A percentile compares a stretch with the other conserved stretches of the same genome.
phyloP scores from a whole-genome alignment of 2,888 invertebrate genomes.

The Iselma pallidipennis region DNA sequence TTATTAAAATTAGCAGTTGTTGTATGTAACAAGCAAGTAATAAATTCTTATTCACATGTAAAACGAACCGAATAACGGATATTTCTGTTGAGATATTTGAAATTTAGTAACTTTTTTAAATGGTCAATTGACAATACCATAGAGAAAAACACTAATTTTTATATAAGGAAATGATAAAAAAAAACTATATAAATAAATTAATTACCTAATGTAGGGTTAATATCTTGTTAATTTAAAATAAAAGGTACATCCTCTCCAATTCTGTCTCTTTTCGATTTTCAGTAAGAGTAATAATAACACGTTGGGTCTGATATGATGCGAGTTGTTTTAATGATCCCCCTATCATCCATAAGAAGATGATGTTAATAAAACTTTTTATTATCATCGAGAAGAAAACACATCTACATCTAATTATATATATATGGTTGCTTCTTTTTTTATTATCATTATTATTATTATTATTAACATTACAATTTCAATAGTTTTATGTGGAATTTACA shows the following conservation, averaged over 20 bases:
- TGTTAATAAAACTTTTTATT: slow-evolving; percentile 24
- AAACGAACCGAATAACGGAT: too few relatives aligned
- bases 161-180: too few relatives aligned
- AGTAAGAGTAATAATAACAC: neutral
- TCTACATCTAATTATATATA: slow-evolving; percentile 23
- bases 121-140: too few relatives aligned
- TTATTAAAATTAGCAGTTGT: neutral
- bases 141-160: too few relatives aligned
- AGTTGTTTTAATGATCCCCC: slow-evolving; percentile 5
- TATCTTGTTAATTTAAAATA: too few relatives aligned
- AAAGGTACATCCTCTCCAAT: too few relatives aligned
- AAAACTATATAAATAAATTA: too few relatives aligned
- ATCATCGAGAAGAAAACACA: slow-evolving; percentile 7
- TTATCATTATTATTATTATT: slow-evolving; percentile 4
- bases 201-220: too few relatives aligned
- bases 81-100: too few relatives aligned
- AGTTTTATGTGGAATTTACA: slow-evolving; percentile 25
- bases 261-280: neutral
- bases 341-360: neutral
- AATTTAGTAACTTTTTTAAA: too few relatives aligned
- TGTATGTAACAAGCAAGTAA: too few relatives aligned
- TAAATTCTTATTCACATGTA: too few relatives aligned
- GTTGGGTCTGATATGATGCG: neutral
- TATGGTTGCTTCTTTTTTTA: slow-evolving; percentile 7
- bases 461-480: slow-evolving; percentile 16